Evolutionary conservation across 2,888 invertebrate species (phyloP), one percentile per base, ranked within the genome.

Genomic region (Pseudolycoriella hygida): DNA sequence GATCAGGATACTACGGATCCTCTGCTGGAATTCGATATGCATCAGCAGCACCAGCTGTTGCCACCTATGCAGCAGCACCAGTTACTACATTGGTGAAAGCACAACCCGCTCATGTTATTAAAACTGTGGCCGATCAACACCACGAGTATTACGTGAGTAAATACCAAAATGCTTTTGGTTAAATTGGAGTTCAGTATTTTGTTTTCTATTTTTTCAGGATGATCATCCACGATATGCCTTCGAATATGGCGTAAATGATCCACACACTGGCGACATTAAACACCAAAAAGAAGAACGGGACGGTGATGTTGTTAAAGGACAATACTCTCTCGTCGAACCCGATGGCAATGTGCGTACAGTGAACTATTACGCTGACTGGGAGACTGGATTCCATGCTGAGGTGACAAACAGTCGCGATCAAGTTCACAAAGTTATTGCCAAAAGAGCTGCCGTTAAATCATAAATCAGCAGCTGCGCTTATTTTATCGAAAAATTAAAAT

Each of bases 341-440:
- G 80, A 81, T 65, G 81, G 81, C 46, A 77, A 78, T 50, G 76
- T 80, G 46, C 71, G 81, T 51, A 81, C 79, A 2, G 81, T 82
- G 47, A 72, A 77, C 63, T 82, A 82, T 63, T 72, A 76, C 46
- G 81, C 81, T 46, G 81, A 82, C 60, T 81, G 80, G 80, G 75
- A 80, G 62, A 80, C 77, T 53, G 81, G 81, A 56, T 82, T 82
- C 69, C 80, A 80, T 60, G 81, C 81, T 48, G 69, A 74, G 57
- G 78, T 81, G 42, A 73, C 70, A 61, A 79, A 80, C 62, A 74
- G 72, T 65, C 70, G 72, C 61, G 72, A 74, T 63, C 63, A 64
- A 46, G 48, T 52, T 30, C 55, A 50, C 32, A 64, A 64, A 54
- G 53, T 56, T 43, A 54, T 64, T 51, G 57, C 56, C 47, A 64